Base-by-base conservation (phyloP, 2,113 vertebrate genomes). In the Leucopsar rothschildi region DNA sequence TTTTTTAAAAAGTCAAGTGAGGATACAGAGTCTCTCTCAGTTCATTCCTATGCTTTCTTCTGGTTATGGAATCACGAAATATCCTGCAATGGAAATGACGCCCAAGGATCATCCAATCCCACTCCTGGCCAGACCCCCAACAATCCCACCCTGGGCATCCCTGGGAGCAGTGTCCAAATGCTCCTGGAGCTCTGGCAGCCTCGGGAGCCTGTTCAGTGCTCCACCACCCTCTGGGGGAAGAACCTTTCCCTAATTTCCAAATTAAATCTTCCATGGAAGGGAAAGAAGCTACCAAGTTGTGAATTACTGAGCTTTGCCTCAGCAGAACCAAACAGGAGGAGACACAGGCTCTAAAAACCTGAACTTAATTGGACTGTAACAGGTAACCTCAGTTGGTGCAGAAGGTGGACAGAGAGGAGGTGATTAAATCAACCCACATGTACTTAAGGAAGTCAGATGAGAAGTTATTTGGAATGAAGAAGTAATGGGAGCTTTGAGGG, bases 121-220 rank as follows among this genome's bases (percentile, higher is more conserved):
- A 10, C 15, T 5, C 59, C 19, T 73, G 50, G 2, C 1, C 77
- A 72, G 27, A 31, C 59, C 10, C 52, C 60, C 77, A 66, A 2
- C 15, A 45, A 5, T 0, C 45, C n/a, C 47, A 53, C 6, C 28
- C 24, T 27, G 70, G 0, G 9, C 53, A 60, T 6, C 28, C 39
- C 61, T 60, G 50, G 39, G 1, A 70, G 42, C 0, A 0, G 0
- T 40, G 20, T 11, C 45, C 78, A 39, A 75, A 2, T 0, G 0
- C 24, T 47, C 39, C 69, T 60, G 45, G 53, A 82, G 78, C 53
- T 82, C 33, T 68, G 61, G 61, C 78, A 75, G 78, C n/a, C 69
- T 35, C 25, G 0, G 42, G 20, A 89, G 39, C 39, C 77, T 75
- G 61, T 8, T 6, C 69, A 89, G 53, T 45, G 45, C 61, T 33